phyloP scores from a whole-genome alignment of 2,888 invertebrate species.

The Dendrolimus houi region DNA sequence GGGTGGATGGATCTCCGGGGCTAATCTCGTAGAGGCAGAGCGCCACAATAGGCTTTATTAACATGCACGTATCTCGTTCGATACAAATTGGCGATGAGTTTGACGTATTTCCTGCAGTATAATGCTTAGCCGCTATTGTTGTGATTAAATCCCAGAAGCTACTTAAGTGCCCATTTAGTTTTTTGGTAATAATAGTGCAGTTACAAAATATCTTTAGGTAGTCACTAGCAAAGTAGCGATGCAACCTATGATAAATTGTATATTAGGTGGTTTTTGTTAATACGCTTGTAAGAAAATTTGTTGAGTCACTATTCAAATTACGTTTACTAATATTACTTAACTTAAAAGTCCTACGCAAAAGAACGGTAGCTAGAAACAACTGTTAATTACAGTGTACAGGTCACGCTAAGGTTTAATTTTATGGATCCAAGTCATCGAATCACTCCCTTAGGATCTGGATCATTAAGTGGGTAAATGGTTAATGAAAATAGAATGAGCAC shows the following conservation, averaged over 20 bases:
- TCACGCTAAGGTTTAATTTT: slow-evolving; percentile 70
- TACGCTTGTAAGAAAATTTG: too few species aligned
- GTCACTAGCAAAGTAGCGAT: too few species aligned
- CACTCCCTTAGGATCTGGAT: slow-evolving; percentile 69
- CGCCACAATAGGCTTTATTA: slow-evolving; percentile 66
- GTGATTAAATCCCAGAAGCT: too few species aligned
- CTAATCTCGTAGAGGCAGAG: slow-evolving; percentile 47
- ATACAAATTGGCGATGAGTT: slow-evolving; percentile 62
- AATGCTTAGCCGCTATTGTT: background rate
- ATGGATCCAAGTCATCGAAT: slow-evolving; percentile 66
- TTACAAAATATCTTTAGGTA: too few species aligned
- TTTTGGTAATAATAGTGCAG: too few species aligned
- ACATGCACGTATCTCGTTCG: slow-evolving; percentile 49
- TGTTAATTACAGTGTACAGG: slow-evolving; percentile 49
- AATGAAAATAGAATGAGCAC: slow-evolving; percentile 76
- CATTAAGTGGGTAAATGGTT: slow-evolving; percentile 76
- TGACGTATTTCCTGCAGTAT: slow-evolving; percentile 13
- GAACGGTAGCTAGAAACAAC: slow-evolving; percentile 25
- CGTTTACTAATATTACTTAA: background rate
- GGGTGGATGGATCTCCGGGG: slow-evolving; percentile 16
- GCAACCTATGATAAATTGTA: too few species aligned
- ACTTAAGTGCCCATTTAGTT: too few species aligned
- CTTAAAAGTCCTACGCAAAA: slow-evolving; percentile 12
- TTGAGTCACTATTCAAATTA: background rate
- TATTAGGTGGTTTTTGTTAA: too few species aligned